A percentile compares a stretch with the other conserved stretches of the same genome.
phyloP scores from a whole-genome alignment of 2,888 invertebrate species.

The Callimorpha dominula region DNA sequence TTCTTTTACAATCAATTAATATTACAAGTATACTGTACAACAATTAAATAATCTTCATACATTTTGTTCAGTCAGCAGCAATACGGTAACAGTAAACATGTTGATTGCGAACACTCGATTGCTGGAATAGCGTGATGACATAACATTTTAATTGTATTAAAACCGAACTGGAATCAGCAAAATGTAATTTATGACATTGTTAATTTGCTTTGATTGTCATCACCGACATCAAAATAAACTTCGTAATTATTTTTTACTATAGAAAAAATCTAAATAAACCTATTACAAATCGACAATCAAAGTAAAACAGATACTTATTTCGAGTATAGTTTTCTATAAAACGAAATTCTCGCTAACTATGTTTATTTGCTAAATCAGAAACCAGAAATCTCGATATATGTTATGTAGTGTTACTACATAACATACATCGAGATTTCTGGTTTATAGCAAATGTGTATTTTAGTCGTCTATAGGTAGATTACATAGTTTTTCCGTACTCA shows the following conservation, averaged over 20 bases:
- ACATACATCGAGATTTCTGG: too few relatives aligned
- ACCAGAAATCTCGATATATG: too few relatives aligned
- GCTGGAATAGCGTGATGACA: conserved; percentile 21
- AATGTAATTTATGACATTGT: conserved; percentile 34
- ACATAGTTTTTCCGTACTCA: too few relatives aligned
- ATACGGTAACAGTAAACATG: conserved; percentile 29
- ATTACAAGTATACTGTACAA: not conserved
- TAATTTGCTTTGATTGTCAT: not conserved
- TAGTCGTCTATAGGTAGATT: too few relatives aligned
- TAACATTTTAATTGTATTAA: conserved; percentile 36
- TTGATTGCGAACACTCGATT: conserved; percentile 27
- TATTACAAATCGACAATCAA: too few relatives aligned
- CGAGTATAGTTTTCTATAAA: too few relatives aligned
- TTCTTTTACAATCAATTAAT: not conserved
- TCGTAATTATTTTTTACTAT: not conserved
- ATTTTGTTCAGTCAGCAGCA: conserved; percentile 9
- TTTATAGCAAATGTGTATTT: too few relatives aligned
- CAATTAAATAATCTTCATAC: conserved; percentile 2
- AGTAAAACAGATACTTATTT: too few relatives aligned
- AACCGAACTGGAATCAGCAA: conserved; percentile 27
- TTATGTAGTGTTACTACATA: too few relatives aligned
- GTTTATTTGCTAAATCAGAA: too few relatives aligned
- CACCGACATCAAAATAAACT: not conserved
- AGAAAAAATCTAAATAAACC: too few relatives aligned
- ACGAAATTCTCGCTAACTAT: too few relatives aligned